Evolutionary conservation across 2,797 vertebrate species (phyloP).

Genomic region (Ibycter americanus): DNA sequence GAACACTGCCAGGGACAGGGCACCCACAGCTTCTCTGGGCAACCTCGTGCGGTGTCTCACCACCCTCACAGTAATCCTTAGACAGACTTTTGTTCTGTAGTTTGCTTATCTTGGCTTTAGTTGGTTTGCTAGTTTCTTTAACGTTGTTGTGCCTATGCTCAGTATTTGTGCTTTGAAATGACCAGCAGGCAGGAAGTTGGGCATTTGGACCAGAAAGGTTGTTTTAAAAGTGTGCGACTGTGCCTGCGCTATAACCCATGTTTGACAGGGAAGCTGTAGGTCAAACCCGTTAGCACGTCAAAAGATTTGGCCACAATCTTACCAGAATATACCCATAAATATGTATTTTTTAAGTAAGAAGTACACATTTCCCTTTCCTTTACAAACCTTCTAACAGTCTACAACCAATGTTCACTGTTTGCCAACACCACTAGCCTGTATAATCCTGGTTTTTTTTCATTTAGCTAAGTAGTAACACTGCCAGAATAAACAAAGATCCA

Average conservation of each 20-base stretch:
- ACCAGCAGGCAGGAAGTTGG: neutral
- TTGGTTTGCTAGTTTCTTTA: neutral
- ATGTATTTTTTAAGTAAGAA: neutral
- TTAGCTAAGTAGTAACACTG: neutral
- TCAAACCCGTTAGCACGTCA: neutral
- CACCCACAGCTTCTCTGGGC: too few species aligned
- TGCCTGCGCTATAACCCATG: neutral
- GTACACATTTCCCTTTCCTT: neutral
- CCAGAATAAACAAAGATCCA: neutral
- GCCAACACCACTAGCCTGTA: neutral
- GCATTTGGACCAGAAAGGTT: neutral
- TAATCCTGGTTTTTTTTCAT: neutral
- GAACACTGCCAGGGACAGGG: too few species aligned
- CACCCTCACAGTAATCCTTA: neutral
- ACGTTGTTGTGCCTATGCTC: neutral
- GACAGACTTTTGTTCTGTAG: neutral
- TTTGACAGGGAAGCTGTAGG: neutral
- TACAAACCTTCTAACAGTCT: neutral
- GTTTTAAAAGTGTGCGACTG: accelerated
- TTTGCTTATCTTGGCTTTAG: neutral
- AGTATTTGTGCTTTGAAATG: neutral
- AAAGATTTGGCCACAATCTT: neutral
- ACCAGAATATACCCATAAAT: neutral
- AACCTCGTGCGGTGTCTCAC: too few species aligned
- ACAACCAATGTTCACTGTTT: neutral